phyloP scores from a whole-genome alignment of 2,797 vertebrate genomes.

The Gadopsis bispinosus region DNA sequence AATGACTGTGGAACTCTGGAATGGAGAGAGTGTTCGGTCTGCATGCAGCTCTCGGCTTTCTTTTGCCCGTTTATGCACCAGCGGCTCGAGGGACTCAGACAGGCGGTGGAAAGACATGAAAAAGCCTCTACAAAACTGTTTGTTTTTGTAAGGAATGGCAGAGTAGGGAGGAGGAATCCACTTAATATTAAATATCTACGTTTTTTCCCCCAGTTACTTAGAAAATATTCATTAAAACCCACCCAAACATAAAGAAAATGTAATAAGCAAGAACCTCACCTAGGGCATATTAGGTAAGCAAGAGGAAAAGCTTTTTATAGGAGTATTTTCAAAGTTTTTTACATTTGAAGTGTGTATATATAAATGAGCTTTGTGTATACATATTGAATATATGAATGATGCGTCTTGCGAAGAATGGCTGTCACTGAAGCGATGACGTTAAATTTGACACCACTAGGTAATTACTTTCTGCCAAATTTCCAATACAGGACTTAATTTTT shows the following conservation, averaged over 20 bases:
- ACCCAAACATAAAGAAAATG: constrained; percentile 25
- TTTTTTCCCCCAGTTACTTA: constrained; percentile 2
- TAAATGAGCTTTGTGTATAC: constrained; percentile 8
- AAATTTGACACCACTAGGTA: constrained; percentile 10
- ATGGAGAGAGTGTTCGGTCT: constrained; percentile 55
- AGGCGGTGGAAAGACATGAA: constrained; percentile 67
- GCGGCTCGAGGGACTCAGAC: constrained; percentile 68
- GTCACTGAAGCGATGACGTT: neutral
- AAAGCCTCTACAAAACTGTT: constrained; percentile 74
- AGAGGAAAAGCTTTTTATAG: neutral
- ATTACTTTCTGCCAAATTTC: constrained; percentile 16
- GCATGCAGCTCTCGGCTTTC: constrained; percentile 65
- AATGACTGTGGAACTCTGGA: constrained; percentile 70
- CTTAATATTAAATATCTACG: constrained; percentile 60
- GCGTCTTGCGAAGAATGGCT: neutral
- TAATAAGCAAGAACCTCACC: constrained; percentile 12
- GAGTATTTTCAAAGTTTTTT: constrained; percentile 7
- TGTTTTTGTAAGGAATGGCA: constrained; percentile 67
- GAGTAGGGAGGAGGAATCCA: constrained; percentile 53
- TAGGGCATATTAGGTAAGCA: neutral
- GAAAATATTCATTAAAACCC: constrained; percentile 27
- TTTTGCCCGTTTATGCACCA: constrained; percentile 74
- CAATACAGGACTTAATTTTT: neutral
- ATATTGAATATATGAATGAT: neutral
- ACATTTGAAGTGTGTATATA: neutral